These are phyloP conservation scores for Anguilla megastoma DNA, from an alignment of 2,797 vertebrate genomes.

Conservation along the genomic window DNA sequence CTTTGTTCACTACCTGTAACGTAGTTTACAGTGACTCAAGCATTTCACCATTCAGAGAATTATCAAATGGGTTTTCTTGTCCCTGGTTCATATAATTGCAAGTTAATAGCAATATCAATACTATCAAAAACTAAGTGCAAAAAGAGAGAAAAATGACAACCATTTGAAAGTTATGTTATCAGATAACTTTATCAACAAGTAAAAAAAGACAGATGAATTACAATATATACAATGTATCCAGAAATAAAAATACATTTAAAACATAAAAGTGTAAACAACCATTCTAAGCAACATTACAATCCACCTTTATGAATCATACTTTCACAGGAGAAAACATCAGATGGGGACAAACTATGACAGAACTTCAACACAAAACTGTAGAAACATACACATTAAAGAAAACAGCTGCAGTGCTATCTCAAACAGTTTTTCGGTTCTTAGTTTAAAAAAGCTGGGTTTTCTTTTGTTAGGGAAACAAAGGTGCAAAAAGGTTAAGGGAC, in stretches of 20 bases:
- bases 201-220: conserved; percentile 99
- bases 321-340: conserved; percentile 78
- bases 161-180: conserved; percentile 61
- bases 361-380: too few relatives aligned
- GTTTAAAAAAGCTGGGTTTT: not conserved
- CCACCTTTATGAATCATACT: conserved; percentile 80
- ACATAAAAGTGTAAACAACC: conserved; percentile 92
- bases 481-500: too few relatives aligned
- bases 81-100: too few relatives aligned
- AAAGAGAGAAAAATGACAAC: too few relatives aligned
- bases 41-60: too few relatives aligned
- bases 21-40: too few relatives aligned
- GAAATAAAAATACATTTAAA: conserved; percentile 73
- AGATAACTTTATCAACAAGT: conserved; percentile 99
- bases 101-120: too few relatives aligned
- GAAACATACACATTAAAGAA: too few relatives aligned
- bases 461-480: too few relatives aligned
- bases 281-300: conserved; percentile 90
- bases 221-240: conserved; percentile 99
- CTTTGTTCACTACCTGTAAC: too few relatives aligned
- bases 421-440: conserved; percentile 69
- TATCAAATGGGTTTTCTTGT: too few relatives aligned
- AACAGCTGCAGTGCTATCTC: conserved; percentile 49
- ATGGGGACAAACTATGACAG: conserved; percentile 71
- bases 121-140: too few relatives aligned